Evolutionary conservation across 2,888 invertebrate genomes (phyloP), one percentile per base, ranked within the genome.

Genomic region (Eupithecia centaureata): DNA sequence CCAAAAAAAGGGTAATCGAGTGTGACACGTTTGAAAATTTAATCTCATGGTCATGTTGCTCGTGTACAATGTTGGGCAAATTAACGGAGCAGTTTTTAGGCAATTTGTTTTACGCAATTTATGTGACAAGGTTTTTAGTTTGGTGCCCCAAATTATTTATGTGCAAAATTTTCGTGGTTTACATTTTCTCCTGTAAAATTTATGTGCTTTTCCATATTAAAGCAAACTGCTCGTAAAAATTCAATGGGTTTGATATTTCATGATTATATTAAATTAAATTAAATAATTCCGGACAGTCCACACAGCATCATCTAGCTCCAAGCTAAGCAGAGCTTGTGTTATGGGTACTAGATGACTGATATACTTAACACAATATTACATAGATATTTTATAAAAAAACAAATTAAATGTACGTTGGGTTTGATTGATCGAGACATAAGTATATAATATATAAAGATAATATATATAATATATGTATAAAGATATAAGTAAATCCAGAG

Each of bases 11-110:
- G 82, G 86, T 87, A 87, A 89, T 87, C 83, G 85, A 75, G 83
- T 80, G 77, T 82, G 83, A 79, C 84, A 82, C 84, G 86, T 87
- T 88, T 87, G 85, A 86, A 89, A 90, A 88, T 89, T 91, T 91
- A 90, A 91, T 90, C 87, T 85, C 83, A 80, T 81, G 81, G 81
- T 79, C 88, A 81, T 90, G 89, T 88, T 78, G 78, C 79, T 78
- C 76, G 79, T 82, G 79, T 79, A 79, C 76, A 75, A 75, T 74
- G 81, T 79, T 82, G 76, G 80, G 81, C 84, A 87, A 88, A 89
- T 88, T 87, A 86, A 85, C 80, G 80, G 79, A 84, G 80, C 78
- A 82, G 84, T 84, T 87, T 85, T 84, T 74, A 63, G 71, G 74
- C 71, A 72, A 72, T 86, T 82, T 82, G 82, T 82, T 82, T 86